Evolutionary conservation across 2,113 vertebrate genomes (phyloP).

Genomic region (Callocephalon fimbriatum): DNA sequence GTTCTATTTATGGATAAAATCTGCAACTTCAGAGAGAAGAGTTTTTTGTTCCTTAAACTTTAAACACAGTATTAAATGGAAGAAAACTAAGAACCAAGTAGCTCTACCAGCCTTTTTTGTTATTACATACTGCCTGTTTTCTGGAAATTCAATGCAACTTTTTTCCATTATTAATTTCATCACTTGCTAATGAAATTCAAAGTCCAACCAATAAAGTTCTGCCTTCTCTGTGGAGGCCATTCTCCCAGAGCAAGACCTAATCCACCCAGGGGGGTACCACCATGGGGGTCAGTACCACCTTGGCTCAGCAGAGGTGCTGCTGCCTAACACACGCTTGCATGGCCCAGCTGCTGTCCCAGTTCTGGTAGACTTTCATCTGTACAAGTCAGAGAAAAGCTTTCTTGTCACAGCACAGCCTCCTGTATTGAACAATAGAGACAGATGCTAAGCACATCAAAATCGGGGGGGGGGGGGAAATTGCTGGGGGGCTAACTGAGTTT

Average conservation of each 20-base stretch:
- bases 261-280: not conserved
- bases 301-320: not conserved
- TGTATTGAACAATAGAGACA: not conserved
- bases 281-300: not conserved
- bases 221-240: not conserved
- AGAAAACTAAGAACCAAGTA: not conserved
- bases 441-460: not conserved
- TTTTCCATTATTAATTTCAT: not conserved
- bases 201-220: not conserved
- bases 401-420: not conserved
- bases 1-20: constrained; percentile 45
- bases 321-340: not conserved
- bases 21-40: not conserved
- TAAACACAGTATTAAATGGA: not conserved
- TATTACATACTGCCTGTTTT: not conserved
- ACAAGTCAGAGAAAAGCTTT: not conserved
- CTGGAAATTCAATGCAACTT: not conserved
- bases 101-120: not conserved
- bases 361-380: not conserved
- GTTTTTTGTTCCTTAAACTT: not conserved
- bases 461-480: not conserved
- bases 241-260: not conserved
- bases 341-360: not conserved
- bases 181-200: not conserved
- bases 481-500: not conserved